These are phyloP conservation scores for Typhlomys cinereus DNA, from an alignment of 2,113 vertebrate genomes.

Conservation along the genomic window DNA sequence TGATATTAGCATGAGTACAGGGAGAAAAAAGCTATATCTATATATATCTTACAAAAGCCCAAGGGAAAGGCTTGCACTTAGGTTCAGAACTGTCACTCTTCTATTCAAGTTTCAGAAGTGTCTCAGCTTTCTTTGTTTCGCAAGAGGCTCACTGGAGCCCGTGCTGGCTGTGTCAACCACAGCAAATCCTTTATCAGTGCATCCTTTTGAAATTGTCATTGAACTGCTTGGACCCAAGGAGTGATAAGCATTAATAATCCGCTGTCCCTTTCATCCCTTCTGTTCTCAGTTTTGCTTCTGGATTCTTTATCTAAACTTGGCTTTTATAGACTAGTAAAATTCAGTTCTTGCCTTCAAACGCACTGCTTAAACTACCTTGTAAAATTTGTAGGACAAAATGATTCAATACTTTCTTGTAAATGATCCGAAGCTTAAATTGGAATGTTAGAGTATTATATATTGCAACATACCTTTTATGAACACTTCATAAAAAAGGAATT, in stretches of 20 bases:
- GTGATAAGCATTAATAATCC: slow-evolving; percentile 83
- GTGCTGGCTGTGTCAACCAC: slow-evolving; percentile 76
- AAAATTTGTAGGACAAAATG: slow-evolving; percentile 12
- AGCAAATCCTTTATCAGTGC: slow-evolving; percentile 82
- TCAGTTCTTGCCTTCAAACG: slow-evolving; percentile 70
- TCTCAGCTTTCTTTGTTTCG: slow-evolving; percentile 74
- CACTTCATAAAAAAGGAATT: not conserved
- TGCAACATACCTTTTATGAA: not conserved
- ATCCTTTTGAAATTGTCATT: slow-evolving; percentile 84
- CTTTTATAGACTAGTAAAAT: slow-evolving; percentile 73
- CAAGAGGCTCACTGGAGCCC: slow-evolving; percentile 81
- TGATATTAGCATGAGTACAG: slow-evolving; percentile 25
- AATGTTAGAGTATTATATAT: not conserved
- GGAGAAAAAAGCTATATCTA: no score
- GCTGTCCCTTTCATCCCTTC: slow-evolving; percentile 75
- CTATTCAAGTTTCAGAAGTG: slow-evolving; percentile 78
- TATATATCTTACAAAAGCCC: slow-evolving; percentile 43
- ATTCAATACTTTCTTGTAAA: slow-evolving; percentile 46
- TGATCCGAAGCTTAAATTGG: slow-evolving; percentile 39
- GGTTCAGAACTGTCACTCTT: slow-evolving; percentile 78
- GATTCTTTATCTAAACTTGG: slow-evolving; percentile 77
- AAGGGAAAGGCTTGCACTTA: slow-evolving; percentile 63
- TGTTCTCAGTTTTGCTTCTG: slow-evolving; percentile 71
- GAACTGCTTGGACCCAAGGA: slow-evolving; percentile 80
- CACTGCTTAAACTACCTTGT: slow-evolving; percentile 58